These are phyloP conservation scores for Heliconius congener DNA, from an alignment of 1,140 invertebrate genomes.

Conservation along the genomic window DNA sequence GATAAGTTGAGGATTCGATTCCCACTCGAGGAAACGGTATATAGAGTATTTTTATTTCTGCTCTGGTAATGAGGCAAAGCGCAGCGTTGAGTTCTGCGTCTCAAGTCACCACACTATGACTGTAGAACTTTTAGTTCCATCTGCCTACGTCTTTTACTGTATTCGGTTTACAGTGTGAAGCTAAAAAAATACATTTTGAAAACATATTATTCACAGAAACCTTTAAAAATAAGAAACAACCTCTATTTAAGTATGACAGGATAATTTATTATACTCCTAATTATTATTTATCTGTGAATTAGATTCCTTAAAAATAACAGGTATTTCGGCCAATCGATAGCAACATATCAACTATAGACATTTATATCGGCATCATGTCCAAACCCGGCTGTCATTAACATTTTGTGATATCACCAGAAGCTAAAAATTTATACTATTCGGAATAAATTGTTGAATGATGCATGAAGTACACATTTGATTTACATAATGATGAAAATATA, in stretches of 20 bases:
- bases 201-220: not conserved
- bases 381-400: conserved; percentile 69
- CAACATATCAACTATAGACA: conserved; percentile 65
- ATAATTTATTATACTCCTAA: conserved; percentile 48
- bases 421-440: conserved; percentile 57
- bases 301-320: conserved; percentile 45
- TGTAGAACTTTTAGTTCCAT: no score
- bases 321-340: conserved; percentile 46
- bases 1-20: not conserved
- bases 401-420: conserved; percentile 73
- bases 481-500: conserved; percentile 47
- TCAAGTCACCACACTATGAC: no score
- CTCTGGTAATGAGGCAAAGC: no score
- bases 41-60: no score
- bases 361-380: conserved; percentile 56
- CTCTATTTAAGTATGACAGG: conserved; percentile 46
- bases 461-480: conserved; percentile 54
- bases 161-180: no score
- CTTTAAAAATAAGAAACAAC: conserved; percentile 27
- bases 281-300: conserved; percentile 47
- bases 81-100: no score
- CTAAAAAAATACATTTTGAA: not conserved
- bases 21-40: no score
- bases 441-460: conserved; percentile 73
- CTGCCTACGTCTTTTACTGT: no score